Base-by-base conservation (phyloP, 2,113 vertebrate genomes). In the Otolemur garnettii region DNA sequence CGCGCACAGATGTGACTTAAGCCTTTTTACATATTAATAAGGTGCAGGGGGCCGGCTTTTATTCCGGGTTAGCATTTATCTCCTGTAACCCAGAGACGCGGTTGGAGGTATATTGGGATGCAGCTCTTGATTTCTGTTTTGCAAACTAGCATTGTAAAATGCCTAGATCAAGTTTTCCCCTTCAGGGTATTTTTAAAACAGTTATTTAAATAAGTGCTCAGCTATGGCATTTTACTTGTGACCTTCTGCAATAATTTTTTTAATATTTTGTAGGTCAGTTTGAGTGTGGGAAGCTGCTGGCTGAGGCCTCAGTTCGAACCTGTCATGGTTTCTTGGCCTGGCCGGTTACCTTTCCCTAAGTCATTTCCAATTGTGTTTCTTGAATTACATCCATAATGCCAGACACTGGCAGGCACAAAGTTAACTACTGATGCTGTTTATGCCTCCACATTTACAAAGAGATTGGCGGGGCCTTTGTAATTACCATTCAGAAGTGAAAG, bases 11-110 rank as follows among this genome's bases (percentile, higher is more conserved):
- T 97, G 92, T 97, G 93, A 97, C 91, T 98, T 98, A 90, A 97
- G 95, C 85, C 79, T 95, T 96, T 98, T 98, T 98, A 96, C 94
- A 89, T 97, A 95, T 97, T 97, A 97, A 97, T 98, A 94, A 97
- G 5, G n/a, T 62, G 21, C 42, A 87, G 55, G 86, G 78, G 30
- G 35, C 75, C 59, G 22, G 93, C 66, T 95, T 97, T 93, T 83
- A 91, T 64, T 91, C 97, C 91, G 92, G 92, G 77, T 87, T 90
- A 94, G 57, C 82, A 96, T 97, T 91, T 96, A 94, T 96, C 62
- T 91, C 21, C 64, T 50, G 26, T 81, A 85, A 69, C 55, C 91
- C 97, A 81, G 86, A 95, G 95, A 53, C 59, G 28, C 21, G 1
- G 78, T 60, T 80, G 93, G 95, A 85, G 88, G 74, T n/a, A 60